A percentile compares a stretch with the other conserved stretches of the same genome.
phyloP scores from a whole-genome alignment of 2,113 vertebrate genomes.

The Erythrocercus mccallii region DNA sequence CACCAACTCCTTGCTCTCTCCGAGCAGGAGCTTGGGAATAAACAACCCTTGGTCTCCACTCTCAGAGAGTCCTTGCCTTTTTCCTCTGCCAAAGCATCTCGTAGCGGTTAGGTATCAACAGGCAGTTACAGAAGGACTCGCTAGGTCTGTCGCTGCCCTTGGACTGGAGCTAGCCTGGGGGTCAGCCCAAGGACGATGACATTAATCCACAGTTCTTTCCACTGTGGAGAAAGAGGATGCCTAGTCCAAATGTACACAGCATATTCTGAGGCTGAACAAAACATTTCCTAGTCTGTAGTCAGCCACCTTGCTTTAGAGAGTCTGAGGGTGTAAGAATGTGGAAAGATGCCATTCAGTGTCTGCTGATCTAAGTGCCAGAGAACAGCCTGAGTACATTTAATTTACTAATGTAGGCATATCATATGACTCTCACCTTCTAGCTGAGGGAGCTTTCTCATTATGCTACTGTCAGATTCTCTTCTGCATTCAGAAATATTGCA shows the following conservation, averaged over 20 bases:
- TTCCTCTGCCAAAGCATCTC: too few relatives aligned
- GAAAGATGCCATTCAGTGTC: neutral
- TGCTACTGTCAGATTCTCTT: neutral
- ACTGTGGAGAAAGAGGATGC: neutral
- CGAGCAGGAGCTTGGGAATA: too few relatives aligned
- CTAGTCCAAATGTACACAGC: neutral
- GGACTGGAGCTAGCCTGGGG: too few relatives aligned
- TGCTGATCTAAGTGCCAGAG: neutral
- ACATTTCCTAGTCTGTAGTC: neutral
- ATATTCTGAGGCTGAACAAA: neutral
- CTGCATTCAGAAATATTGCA: neutral
- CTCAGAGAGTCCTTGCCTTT: too few relatives aligned
- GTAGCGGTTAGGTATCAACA: too few relatives aligned
- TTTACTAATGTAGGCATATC: neutral
- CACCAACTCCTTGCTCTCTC: too few relatives aligned
- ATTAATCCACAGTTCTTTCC: neutral
- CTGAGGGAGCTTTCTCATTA: neutral
- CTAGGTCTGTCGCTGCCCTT: too few relatives aligned
- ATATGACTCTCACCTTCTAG: neutral
- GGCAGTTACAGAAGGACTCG: too few relatives aligned
- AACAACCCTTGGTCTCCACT: too few relatives aligned
- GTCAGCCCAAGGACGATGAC: too few relatives aligned
- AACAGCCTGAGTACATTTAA: neutral
- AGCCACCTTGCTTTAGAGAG: neutral
- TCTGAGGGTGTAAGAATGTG: neutral